Conservation (phyloP, 2,888 invertebrate genomes). For the Agonopterix arenella region DNA sequence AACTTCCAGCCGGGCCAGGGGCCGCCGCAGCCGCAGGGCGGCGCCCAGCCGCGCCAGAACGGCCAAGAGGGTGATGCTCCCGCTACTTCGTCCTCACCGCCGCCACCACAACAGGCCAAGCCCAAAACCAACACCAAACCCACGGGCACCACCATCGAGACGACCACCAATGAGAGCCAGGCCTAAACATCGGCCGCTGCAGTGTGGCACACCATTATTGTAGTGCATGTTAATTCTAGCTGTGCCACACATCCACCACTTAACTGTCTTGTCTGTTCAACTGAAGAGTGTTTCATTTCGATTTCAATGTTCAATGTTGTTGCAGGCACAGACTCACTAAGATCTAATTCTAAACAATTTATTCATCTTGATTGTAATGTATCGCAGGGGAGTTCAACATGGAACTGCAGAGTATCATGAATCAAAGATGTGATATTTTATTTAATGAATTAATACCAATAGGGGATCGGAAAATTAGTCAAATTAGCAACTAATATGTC, state of each 20-base stretch:
- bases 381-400: conserved; percentile 36
- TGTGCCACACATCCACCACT: conserved; percentile 44
- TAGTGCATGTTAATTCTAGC: conserved; percentile 58
- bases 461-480: no score
- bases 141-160: conserved; percentile 57
- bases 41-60: conserved; percentile 35
- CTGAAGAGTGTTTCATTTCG: conserved; percentile 50
- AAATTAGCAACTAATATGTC: no score
- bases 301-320: conserved; percentile 29
- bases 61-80: conserved; percentile 51
- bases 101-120: conserved; percentile 47
- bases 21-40: conserved; percentile 12
- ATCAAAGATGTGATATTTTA: conserved; percentile 71
- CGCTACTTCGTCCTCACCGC: conserved; percentile 30
- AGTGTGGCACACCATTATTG: conserved; percentile 44
- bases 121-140: conserved; percentile 48
- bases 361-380: conserved; percentile 28
- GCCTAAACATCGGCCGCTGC: conserved; percentile 43
- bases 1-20: conserved; percentile 40
- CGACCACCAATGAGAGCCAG: conserved; percentile 72
- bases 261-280: conserved; percentile 49
- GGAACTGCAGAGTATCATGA: conserved; percentile 66
- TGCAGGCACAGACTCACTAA: conserved; percentile 31
- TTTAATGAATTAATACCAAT: conserved; percentile 25
- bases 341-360: conserved; percentile 26